These are phyloP conservation scores for Gobio occitaniae DNA, from an alignment of 2,797 vertebrate genomes.

Conservation along the genomic window DNA sequence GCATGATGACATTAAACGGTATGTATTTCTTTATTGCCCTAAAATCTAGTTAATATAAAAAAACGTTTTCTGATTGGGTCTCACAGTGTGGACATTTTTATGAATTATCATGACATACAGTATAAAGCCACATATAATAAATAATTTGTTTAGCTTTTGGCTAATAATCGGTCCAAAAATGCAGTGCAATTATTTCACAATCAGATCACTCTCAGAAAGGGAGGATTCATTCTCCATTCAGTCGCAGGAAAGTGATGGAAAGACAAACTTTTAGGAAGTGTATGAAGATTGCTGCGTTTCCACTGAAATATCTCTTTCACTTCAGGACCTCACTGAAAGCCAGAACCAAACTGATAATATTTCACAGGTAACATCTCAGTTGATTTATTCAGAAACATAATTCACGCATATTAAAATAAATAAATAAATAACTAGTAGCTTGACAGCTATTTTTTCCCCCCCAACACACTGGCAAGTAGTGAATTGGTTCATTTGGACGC, in stretches of 20 bases:
- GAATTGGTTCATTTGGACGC: neutral
- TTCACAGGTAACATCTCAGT: neutral
- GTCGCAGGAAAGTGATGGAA: neutral
- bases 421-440: neutral
- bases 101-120: neutral
- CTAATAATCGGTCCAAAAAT: neutral
- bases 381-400: neutral
- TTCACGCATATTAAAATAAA: neutral
- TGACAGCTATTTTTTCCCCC: neutral
- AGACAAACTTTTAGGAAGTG: neutral
- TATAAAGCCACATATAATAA: neutral
- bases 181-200: neutral
- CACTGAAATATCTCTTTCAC: neutral
- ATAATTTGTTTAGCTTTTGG: neutral
- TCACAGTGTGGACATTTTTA: neutral
- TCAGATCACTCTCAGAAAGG: neutral
- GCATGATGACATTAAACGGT: slow-evolving; percentile 53
- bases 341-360: neutral
- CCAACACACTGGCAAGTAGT: neutral
- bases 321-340: neutral
- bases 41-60: slow-evolving; percentile 63
- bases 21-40: slow-evolving; percentile 65
- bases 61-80: slow-evolving; percentile 55
- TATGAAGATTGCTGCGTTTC: neutral
- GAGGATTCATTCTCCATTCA: neutral